Evolutionary conservation across 2,888 invertebrate species (phyloP).

Genomic region (Stegophylla sp.): DNA sequence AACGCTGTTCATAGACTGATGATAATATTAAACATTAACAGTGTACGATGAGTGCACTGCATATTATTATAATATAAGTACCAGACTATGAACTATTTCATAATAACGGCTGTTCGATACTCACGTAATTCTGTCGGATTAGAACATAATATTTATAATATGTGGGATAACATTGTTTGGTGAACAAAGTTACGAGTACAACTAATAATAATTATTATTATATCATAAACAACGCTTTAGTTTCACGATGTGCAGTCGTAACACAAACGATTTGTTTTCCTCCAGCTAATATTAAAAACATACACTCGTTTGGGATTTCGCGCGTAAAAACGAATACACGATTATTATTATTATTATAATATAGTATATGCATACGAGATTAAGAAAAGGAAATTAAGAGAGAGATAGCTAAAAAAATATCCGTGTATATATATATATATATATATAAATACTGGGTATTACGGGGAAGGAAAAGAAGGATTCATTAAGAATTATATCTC

Average conservation of each 20-base stretch:
- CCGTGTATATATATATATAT: neutral
- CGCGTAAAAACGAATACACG: neutral
- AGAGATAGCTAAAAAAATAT: neutral
- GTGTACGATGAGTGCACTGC: too few relatives aligned
- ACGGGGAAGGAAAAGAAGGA: conserved; percentile 8
- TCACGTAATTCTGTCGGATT: neutral
- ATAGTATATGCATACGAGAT: neutral
- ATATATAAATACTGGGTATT: conserved; percentile 5
- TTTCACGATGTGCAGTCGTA: too few relatives aligned
- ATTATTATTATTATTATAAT: neutral
- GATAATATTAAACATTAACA: neutral
- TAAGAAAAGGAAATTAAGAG: conserved; percentile 26
- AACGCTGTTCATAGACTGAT: neutral
- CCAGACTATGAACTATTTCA: neutral
- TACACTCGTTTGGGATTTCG: neutral
- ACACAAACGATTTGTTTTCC: too few relatives aligned
- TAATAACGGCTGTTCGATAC: neutral
- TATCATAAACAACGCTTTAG: too few relatives aligned
- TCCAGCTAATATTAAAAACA: neutral
- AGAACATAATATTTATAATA: too few relatives aligned
- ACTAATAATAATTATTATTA: too few relatives aligned
- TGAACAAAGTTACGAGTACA: neutral
- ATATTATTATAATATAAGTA: neutral
- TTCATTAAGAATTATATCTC: conserved; percentile 50
- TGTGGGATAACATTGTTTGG: neutral